Evolutionary conservation across 2,113 vertebrate genomes (phyloP).

Genomic region (Pangasianodon gigas): DNA sequence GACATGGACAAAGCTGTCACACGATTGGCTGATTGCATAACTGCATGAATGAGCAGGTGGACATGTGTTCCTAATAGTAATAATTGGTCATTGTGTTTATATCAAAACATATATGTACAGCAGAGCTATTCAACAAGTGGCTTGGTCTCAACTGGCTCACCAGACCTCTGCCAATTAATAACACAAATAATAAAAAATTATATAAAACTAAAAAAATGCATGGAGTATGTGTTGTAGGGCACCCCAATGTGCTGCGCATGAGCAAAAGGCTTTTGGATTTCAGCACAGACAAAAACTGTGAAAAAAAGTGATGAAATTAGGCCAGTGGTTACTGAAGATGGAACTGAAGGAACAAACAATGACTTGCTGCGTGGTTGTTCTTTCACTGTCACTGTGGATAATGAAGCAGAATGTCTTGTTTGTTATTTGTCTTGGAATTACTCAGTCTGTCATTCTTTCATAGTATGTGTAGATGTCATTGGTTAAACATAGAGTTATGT

Average conservation of each 20-base stretch:
- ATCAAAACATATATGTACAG: not conserved
- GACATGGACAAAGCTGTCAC: not conserved
- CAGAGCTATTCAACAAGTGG: not conserved
- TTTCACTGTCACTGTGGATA: slow-evolving; percentile 4
- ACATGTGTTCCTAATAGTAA: not conserved
- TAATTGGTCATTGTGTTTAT: not conserved
- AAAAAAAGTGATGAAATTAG: not conserved
- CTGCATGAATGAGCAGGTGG: not conserved
- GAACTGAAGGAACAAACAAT: not conserved
- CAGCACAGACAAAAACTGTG: not conserved
- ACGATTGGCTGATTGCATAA: not conserved
- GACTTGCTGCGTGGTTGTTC: not conserved
- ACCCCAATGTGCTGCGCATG: not conserved
- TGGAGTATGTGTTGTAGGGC: not conserved
- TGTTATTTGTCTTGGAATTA: not conserved
- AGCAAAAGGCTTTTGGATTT: not conserved
- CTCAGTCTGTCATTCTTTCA: not conserved
- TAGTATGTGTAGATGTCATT: not conserved
- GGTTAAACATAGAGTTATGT: not conserved
- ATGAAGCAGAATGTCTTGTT: not conserved
- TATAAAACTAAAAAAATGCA: not conserved
- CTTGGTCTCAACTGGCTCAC: not conserved
- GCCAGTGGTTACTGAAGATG: not conserved
- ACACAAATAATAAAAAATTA: not conserved
- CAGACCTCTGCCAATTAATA: not conserved